These are phyloP conservation scores for Bicyclus anynana DNA, from an alignment of 1,140 invertebrate genomes.

Conservation along the genomic window DNA sequence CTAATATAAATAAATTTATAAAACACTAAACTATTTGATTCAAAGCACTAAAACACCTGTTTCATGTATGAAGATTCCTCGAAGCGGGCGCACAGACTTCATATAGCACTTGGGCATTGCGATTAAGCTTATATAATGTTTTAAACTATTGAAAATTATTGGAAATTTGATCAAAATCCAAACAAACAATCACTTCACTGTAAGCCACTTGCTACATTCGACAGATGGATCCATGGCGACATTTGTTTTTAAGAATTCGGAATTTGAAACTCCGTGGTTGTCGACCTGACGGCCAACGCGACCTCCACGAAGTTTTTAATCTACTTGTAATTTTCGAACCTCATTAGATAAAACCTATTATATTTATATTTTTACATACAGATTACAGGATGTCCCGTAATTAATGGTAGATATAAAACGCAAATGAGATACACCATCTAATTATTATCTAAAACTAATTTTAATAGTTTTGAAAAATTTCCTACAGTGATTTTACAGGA, in stretches of 20 bases:
- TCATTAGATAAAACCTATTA: too few relatives aligned
- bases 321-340: too few relatives aligned
- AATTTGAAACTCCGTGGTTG: constrained; percentile 31
- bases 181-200: constrained; percentile 35
- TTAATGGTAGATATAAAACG: too few relatives aligned
- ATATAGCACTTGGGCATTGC: constrained; percentile 61
- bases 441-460: too few relatives aligned
- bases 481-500: too few relatives aligned
- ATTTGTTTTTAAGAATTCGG: constrained; percentile 53
- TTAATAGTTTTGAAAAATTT: too few relatives aligned
- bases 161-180: constrained; percentile 13
- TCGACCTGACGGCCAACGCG: constrained; percentile 31
- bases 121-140: constrained; percentile 7
- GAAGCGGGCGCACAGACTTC: constrained; percentile 40
- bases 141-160: constrained; percentile 7
- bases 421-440: too few relatives aligned
- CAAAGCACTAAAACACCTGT: constrained; percentile 24
- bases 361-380: too few relatives aligned
- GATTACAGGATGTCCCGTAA: too few relatives aligned
- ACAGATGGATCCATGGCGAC: constrained; percentile 30
- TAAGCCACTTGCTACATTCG: constrained; percentile 58
- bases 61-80: constrained; percentile 49
- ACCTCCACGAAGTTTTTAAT: constrained; percentile 27
- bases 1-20: too few relatives aligned
- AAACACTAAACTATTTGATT: background rate